Percentiles rank a stretch among this genome's conserved stretches.
These are phyloP conservation scores for Torymus auratus DNA, from an alignment of 2,888 invertebrate species.

Conservation along the genomic window DNA sequence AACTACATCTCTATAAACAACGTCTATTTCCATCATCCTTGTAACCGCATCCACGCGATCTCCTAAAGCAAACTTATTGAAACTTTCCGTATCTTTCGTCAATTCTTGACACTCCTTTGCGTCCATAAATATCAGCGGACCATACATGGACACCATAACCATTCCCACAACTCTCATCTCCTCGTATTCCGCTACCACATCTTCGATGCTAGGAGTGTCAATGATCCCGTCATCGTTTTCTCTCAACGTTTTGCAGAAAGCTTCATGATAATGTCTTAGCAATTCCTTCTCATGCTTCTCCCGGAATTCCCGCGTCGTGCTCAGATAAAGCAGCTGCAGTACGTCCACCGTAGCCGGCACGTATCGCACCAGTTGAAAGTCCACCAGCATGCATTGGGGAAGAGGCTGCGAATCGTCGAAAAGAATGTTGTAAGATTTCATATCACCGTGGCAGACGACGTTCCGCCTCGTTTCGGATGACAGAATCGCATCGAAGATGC, in stretches of 20 bases:
- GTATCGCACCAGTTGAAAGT: constrained; percentile 83
- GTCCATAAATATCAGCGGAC: no score
- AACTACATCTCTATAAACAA: no score
- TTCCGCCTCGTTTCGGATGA: constrained; percentile 60
- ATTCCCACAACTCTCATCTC: constrained; percentile 66
- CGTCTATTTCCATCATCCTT: no score
- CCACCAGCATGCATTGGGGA: constrained; percentile 81
- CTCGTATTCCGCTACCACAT: constrained; percentile 64
- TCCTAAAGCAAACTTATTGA: no score
- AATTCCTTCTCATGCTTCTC: constrained; percentile 78
- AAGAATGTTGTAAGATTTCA: constrained; percentile 83
- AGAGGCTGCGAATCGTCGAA: constrained; percentile 77
- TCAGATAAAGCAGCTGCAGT: constrained; percentile 56
- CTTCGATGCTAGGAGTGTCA: constrained; percentile 61
- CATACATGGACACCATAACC: constrained; percentile 29
- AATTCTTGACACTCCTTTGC: no score
- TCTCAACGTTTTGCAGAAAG: constrained; percentile 60
- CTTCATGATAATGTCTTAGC: constrained; percentile 74
- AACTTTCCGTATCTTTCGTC: no score
- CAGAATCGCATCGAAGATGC: constrained; percentile 34
- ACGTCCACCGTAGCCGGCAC: constrained; percentile 59
- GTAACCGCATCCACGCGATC: no score
- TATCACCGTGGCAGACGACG: constrained; percentile 81
- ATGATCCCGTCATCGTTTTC: constrained; percentile 22
- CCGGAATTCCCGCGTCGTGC: constrained; percentile 65